These are phyloP conservation scores for Charaxes varanes DNA, from an alignment of 1,140 invertebrate species.

Conservation along the genomic window DNA sequence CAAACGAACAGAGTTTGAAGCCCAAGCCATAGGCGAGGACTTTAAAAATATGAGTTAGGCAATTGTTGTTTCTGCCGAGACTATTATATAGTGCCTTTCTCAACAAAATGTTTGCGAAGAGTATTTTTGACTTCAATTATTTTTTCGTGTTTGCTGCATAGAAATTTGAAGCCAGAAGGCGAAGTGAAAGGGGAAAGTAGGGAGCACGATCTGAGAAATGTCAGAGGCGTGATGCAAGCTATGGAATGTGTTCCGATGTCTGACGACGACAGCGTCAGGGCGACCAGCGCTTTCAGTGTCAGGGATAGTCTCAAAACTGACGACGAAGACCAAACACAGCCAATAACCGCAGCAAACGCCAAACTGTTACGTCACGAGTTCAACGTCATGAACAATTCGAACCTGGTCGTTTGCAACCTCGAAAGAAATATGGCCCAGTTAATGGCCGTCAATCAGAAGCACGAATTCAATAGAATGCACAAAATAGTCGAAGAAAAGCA, in stretches of 20 bases:
- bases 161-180: slow-evolving; percentile 22
- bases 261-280: slow-evolving; percentile 69
- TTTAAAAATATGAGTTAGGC: no score
- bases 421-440: slow-evolving; percentile 74
- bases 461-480: slow-evolving; percentile 59
- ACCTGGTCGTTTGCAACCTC: slow-evolving; percentile 76
- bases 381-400: slow-evolving; percentile 71
- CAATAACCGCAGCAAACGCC: slow-evolving; percentile 64
- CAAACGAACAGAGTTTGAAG: no score
- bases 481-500: slow-evolving; percentile 64
- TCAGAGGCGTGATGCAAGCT: slow-evolving; percentile 44
- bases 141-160: no score
- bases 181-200: slow-evolving; percentile 42
- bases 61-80: no score
- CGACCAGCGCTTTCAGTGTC: slow-evolving; percentile 67
- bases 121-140: no score
- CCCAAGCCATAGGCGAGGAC: no score
- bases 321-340: slow-evolving; percentile 73
- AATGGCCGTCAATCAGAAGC: slow-evolving; percentile 51
- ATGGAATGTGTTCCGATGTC: slow-evolving; percentile 66
- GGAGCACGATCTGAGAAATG: slow-evolving; percentile 58
- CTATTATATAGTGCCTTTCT: no score
- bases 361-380: slow-evolving; percentile 67
- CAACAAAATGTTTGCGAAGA: no score
- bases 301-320: slow-evolving; percentile 77